Conservation (phyloP, 2,797 vertebrate genomes). For the Epinephelus coioides region DNA sequence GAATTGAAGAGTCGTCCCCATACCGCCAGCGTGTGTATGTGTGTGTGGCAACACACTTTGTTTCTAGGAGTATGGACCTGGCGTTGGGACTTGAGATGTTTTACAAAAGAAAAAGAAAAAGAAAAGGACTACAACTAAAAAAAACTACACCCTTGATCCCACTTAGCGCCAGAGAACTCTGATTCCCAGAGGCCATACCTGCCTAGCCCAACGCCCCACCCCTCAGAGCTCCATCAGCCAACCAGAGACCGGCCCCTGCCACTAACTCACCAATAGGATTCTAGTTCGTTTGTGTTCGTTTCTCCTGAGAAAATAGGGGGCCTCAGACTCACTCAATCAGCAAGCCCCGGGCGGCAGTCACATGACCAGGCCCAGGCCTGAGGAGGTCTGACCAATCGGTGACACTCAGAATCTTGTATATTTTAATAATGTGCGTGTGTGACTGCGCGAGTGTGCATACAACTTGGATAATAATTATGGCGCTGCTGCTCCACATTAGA, state of each 20-base stretch:
- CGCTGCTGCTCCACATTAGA: conserved; percentile 80
- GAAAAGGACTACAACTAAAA: conserved; percentile 49
- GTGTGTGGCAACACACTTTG: conserved; percentile 50
- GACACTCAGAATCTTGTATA: conserved; percentile 88
- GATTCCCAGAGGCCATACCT: conserved; percentile 67
- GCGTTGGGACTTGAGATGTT: conserved; percentile 59
- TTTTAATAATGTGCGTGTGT: conserved; percentile 83
- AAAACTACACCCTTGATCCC: conserved; percentile 51
- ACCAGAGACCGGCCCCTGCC: conserved; percentile 76
- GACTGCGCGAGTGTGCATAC: conserved; percentile 66
- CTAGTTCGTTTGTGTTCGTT: conserved; percentile 81
- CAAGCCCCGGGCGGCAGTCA: conserved; percentile 63
- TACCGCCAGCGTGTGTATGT: conserved; percentile 44
- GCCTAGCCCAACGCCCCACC: conserved; percentile 57
- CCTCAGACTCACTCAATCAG: conserved; percentile 78
- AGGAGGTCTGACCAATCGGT: conserved; percentile 78
- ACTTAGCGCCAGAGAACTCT: conserved; percentile 69
- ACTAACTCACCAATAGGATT: conserved; percentile 82
- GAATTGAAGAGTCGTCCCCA: conserved; percentile 60
- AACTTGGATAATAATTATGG: conserved; percentile 82
- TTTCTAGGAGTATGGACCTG: conserved; percentile 62
- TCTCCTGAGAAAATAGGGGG: conserved; percentile 71
- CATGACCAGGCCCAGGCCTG: conserved; percentile 65
- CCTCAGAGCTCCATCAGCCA: conserved; percentile 66
- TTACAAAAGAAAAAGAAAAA: conserved; percentile 49